Percentiles rank a stretch among this genome's conserved stretches.
These are phyloP conservation scores for Brachypalpus laphriformis DNA, from an alignment of 2,888 invertebrate genomes.

Conservation along the genomic window DNA sequence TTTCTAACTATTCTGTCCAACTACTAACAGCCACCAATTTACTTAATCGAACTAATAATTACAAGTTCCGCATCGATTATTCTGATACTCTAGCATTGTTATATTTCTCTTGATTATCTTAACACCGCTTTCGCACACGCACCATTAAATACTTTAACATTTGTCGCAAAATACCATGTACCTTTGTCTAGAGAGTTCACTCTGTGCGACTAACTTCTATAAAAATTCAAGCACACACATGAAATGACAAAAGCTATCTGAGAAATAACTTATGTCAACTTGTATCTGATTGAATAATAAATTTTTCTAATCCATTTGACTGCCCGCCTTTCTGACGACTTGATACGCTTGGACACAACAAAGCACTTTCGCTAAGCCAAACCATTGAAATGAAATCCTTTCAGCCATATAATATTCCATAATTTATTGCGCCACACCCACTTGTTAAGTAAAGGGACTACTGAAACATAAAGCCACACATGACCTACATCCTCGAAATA, in stretches of 20 bases:
- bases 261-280: slow-evolving; percentile 41
- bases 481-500: not conserved
- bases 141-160: not conserved
- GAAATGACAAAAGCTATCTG: slow-evolving; percentile 9
- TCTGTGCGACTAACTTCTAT: not conserved
- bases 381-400: not conserved
- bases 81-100: no score
- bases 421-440: slow-evolving; percentile 42
- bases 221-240: slow-evolving; percentile 7
- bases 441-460: slow-evolving; percentile 12
- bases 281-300: slow-evolving; percentile 60
- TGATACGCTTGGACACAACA: slow-evolving; percentile 9
- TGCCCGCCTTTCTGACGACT: slow-evolving; percentile 32
- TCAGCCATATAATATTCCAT: slow-evolving; percentile 31
- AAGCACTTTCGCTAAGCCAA: slow-evolving; percentile 18
- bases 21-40: not conserved
- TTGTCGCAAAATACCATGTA: not conserved
- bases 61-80: not conserved
- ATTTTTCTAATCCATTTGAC: slow-evolving; percentile 37
- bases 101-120: not conserved
- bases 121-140: not conserved
- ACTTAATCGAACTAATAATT: slow-evolving; percentile 1
- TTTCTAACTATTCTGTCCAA: no score
- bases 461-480: slow-evolving; percentile 13
- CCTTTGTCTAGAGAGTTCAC: no score